phyloP scores from a whole-genome alignment of 2,888 invertebrate species.

The Lucinisca nassula region DNA sequence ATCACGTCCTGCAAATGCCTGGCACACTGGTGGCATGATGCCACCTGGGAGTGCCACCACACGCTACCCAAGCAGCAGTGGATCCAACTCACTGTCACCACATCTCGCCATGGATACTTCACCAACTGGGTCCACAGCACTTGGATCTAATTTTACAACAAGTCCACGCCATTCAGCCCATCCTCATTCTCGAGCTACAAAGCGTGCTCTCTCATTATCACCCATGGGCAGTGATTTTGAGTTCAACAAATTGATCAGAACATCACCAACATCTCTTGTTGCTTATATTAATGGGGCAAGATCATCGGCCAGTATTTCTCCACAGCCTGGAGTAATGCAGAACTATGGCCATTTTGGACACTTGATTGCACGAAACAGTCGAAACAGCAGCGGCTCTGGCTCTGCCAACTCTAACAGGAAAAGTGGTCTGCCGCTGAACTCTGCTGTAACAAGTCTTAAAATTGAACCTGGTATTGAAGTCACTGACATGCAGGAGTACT shows the following conservation, averaged over 20 bases:
- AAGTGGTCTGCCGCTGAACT: constrained; percentile 51
- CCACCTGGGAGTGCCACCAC: constrained; percentile 74
- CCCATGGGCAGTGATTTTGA: constrained; percentile 86
- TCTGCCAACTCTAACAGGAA: constrained; percentile 80
- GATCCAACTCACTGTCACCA: constrained; percentile 81
- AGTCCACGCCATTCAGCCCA: constrained; percentile 86
- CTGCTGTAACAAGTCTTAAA: constrained; percentile 72
- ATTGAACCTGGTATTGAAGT: constrained; percentile 76
- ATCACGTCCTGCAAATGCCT: constrained; percentile 38
- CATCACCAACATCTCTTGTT: constrained; percentile 88
- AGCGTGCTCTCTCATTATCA: constrained; percentile 86
- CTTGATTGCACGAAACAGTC: constrained; percentile 80
- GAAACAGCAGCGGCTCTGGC: constrained; percentile 82
- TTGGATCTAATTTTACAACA: constrained; percentile 80
- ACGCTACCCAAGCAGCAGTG: constrained; percentile 78
- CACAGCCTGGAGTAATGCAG: constrained; percentile 73
- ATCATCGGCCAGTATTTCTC: constrained; percentile 83
- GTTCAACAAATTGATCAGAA: constrained; percentile 87
- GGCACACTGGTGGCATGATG: constrained; percentile 68
- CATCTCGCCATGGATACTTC: constrained; percentile 81
- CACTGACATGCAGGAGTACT: constrained; percentile 75
- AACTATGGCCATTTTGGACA: constrained; percentile 86
- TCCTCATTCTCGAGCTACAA: constrained; percentile 79
- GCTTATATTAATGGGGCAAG: constrained; percentile 81
- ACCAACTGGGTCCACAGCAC: constrained; percentile 80